phyloP scores from a whole-genome alignment of 2,113 vertebrate genomes.

The Paramormyrops kingsleyae region DNA sequence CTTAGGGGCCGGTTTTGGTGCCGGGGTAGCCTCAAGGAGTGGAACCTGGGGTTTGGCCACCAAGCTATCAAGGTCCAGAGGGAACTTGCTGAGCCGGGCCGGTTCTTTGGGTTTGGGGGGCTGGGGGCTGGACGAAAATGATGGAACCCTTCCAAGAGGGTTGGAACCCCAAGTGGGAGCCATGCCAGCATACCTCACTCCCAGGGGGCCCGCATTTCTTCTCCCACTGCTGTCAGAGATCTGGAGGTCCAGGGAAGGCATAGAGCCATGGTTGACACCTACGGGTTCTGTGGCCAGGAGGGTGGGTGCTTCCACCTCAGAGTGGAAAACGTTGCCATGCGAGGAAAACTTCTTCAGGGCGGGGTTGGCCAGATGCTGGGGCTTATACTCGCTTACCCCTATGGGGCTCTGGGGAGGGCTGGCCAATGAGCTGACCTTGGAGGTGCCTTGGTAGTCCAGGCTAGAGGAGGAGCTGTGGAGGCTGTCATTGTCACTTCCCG shows the following conservation, averaged over 20 bases:
- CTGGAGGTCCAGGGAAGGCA: conserved; percentile 68
- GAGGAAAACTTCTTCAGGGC: conserved; percentile 66
- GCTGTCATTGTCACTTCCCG: conserved; percentile 70
- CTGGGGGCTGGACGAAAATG: conserved; percentile 35
- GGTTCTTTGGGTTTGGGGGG: conserved; percentile 46
- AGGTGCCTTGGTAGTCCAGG: conserved; percentile 60
- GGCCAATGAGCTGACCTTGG: conserved; percentile 43
- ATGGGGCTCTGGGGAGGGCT: conserved; percentile 37
- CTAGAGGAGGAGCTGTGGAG: conserved; percentile 80
- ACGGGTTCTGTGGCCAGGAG: conserved; percentile 36
- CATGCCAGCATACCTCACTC: conserved; percentile 36
- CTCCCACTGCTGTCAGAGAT: conserved; percentile 53
- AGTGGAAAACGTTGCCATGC: conserved; percentile 60
- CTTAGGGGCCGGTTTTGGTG: not conserved
- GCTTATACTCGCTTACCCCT: conserved; percentile 31
- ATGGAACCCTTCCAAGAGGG: conserved; percentile 42
- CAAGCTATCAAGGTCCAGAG: conserved; percentile 51
- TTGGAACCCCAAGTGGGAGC: conserved; percentile 41
- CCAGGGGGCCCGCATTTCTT: conserved; percentile 35
- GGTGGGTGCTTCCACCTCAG: conserved; percentile 44
- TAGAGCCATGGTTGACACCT: conserved; percentile 52
- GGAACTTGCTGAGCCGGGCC: conserved; percentile 58
- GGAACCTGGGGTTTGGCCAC: conserved; percentile 31
- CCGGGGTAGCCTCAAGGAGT: not conserved
- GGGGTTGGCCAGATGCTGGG: conserved; percentile 23